Evolutionary conservation across 2,797 vertebrate species (phyloP).

Genomic region (Buphagus erythrorhynchus): DNA sequence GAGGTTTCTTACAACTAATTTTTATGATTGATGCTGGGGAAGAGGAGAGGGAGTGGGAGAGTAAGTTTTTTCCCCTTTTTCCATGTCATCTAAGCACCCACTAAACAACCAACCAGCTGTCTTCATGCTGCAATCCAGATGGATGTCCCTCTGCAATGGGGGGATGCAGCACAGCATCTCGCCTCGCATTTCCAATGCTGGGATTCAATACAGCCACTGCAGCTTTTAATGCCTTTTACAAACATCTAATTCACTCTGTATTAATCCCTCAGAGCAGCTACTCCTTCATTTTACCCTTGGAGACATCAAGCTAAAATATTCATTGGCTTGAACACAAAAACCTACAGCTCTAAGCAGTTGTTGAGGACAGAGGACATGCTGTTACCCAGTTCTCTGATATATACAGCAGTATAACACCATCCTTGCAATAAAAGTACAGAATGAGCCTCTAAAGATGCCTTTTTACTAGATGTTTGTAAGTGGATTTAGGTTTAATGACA

Average conservation of each 20-base stretch:
- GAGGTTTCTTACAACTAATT: neutral
- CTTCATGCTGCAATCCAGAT: neutral
- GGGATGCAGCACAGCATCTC: neutral
- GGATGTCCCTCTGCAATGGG: neutral
- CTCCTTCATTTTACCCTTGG: neutral
- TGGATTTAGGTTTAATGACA: neutral
- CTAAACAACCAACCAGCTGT: neutral
- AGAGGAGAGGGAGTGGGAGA: neutral
- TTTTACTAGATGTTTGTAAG: neutral
- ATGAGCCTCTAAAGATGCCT: neutral
- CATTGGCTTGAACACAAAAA: neutral
- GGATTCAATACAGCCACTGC: neutral
- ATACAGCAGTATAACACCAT: neutral
- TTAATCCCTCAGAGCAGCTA: neutral
- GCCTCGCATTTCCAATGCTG: fast-evolving
- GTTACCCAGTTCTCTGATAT: neutral
- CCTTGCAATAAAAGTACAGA: neutral
- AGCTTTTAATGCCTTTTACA: neutral
- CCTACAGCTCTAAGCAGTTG: neutral
- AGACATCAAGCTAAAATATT: neutral
- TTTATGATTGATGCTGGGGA: neutral
- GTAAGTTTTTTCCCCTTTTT: fast-evolving
- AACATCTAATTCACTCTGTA: neutral
- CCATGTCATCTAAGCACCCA: neutral
- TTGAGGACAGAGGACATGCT: neutral